Evolutionary conservation across 1,140 invertebrate species (phyloP).

Genomic region (Telenomus remus): DNA sequence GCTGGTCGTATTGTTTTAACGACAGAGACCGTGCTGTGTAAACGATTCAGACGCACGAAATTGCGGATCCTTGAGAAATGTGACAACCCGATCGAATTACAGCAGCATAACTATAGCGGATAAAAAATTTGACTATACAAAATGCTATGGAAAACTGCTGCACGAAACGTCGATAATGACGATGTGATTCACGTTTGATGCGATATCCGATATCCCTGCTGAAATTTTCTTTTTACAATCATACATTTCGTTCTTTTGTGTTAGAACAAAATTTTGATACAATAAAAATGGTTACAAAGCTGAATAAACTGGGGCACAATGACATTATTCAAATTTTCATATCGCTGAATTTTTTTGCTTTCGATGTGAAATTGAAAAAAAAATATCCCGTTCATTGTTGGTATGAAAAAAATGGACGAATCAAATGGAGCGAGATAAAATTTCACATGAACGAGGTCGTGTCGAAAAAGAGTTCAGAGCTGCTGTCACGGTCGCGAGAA

Average conservation of each 20-base stretch:
- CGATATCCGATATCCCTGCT: too few species aligned
- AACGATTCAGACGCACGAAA: constrained; percentile 1
- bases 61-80: not conserved
- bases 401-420: too few species aligned
- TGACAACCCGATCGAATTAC: not conserved
- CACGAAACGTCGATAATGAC: not conserved
- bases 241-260: too few species aligned
- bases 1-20: too few species aligned
- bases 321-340: not conserved
- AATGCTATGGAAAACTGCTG: not conserved
- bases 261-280: too few species aligned
- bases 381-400: too few species aligned
- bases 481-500: constrained; percentile 2
- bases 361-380: too few species aligned
- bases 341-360: too few species aligned
- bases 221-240: too few species aligned
- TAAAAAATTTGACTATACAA: not conserved
- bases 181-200: not conserved
- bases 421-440: too few species aligned
- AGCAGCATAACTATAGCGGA: not conserved
- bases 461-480: too few species aligned
- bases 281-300: not conserved
- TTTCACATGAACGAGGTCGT: too few species aligned
- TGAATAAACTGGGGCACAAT: not conserved
- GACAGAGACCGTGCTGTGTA: not conserved